Conservation (phyloP, 2,888 invertebrate genomes). For the Erebia ligea region DNA sequence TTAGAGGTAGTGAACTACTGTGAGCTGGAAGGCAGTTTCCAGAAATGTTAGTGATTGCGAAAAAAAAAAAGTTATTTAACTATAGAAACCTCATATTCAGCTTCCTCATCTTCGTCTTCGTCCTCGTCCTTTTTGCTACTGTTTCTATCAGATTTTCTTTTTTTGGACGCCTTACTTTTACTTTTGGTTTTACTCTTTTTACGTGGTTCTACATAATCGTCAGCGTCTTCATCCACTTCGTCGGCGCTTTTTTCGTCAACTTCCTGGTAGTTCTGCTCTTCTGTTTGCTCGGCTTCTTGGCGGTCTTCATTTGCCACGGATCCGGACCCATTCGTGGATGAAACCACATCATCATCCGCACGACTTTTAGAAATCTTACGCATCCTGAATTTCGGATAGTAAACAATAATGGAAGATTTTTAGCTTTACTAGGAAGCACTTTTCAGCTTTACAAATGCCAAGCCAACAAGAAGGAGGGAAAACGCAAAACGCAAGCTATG, state of each 20-base stretch:
- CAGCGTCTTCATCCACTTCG: conserved; percentile 38
- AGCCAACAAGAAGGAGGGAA: conserved; percentile 44
- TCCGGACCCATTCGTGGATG: conserved; percentile 76
- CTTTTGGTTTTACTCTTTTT: conserved; percentile 52
- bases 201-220: conserved; percentile 41
- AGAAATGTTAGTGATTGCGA: no score
- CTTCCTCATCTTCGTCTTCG: conserved; percentile 64
- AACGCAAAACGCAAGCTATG: conserved; percentile 31
- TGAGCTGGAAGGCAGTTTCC: no score
- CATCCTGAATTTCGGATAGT: conserved; percentile 58
- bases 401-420: conserved; percentile 47
- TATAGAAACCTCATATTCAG: conserved; percentile 45
- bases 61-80: no score
- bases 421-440: not conserved
- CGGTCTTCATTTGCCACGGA: conserved; percentile 57
- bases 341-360: conserved; percentile 72
- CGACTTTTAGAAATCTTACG: conserved; percentile 76
- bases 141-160: conserved; percentile 62
- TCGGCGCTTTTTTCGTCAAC: conserved; percentile 48
- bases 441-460: conserved; percentile 12
- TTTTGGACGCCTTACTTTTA: conserved; percentile 55
- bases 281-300: conserved; percentile 43
- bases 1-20: no score
- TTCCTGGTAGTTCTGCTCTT: conserved; percentile 41
- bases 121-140: conserved; percentile 48